A percentile compares a stretch with the other conserved stretches of the same genome.
Evolutionary conservation across 2,797 vertebrate species (phyloP).

Genomic region (Echeneis naucrates): DNA sequence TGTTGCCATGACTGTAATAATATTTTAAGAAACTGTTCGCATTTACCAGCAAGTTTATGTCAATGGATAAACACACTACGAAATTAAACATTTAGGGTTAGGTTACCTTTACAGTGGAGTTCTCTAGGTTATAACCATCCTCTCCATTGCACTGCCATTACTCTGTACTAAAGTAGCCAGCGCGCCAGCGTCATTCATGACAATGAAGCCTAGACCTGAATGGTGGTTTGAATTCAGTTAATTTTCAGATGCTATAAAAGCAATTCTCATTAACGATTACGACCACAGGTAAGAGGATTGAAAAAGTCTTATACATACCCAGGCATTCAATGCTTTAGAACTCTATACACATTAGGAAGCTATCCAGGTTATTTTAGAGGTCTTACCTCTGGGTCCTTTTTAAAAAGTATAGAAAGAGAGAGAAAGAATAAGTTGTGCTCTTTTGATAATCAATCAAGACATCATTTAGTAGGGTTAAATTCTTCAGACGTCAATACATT

Average conservation of each 20-base stretch:
- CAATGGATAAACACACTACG: constrained; percentile 90
- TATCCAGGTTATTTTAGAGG: constrained; percentile 90
- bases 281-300: constrained; percentile 90
- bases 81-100: constrained; percentile 97
- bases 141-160: constrained; percentile 96
- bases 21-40: constrained; percentile 88
- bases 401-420: constrained; percentile 91
- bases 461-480: constrained; percentile 87
- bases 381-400: constrained; percentile 92
- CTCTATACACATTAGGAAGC: constrained; percentile 90
- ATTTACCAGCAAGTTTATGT: constrained; percentile 93
- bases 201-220: constrained; percentile 93
- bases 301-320: constrained; percentile 90
- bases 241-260: constrained; percentile 87
- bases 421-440: constrained; percentile 90
- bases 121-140: constrained; percentile 98
- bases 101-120: constrained; percentile 98
- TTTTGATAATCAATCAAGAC: constrained; percentile 87
- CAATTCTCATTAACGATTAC: constrained; percentile 85
- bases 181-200: constrained; percentile 92
- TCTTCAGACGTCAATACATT: constrained; percentile 86
- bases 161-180: constrained; percentile 95
- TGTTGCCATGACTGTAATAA: constrained; percentile 85
- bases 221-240: constrained; percentile 94
- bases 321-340: constrained; percentile 88